Percentiles rank a stretch among this genome's conserved stretches.
Evolutionary conservation across 2,113 vertebrate species (phyloP).

Genomic region (Ia io): DNA sequence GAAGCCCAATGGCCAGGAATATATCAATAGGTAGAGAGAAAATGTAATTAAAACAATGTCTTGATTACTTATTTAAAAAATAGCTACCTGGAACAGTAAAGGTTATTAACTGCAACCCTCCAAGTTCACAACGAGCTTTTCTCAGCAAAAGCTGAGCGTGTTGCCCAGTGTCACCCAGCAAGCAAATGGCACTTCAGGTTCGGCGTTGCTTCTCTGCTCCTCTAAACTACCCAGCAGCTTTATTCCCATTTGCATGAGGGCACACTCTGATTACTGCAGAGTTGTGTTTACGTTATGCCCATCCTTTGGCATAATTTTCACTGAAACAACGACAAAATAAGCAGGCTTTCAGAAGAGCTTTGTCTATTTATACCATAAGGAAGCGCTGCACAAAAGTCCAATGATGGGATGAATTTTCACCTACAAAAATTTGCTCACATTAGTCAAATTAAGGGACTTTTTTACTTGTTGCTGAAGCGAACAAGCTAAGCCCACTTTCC

Average conservation of each 20-base stretch:
- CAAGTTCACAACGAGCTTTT: neutral
- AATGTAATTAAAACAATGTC: neutral
- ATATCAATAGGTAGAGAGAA: neutral
- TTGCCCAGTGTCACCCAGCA: neutral
- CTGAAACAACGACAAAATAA: neutral
- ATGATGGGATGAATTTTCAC: conserved; percentile 3
- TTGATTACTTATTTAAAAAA: neutral
- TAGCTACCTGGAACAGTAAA: neutral
- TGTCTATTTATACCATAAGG: neutral
- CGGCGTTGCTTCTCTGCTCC: neutral
- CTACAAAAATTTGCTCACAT: neutral
- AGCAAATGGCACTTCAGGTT: neutral
- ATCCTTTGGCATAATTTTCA: neutral
- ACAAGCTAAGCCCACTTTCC: neutral
- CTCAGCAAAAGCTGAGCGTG: neutral
- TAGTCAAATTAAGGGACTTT: neutral
- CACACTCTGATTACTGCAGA: neutral
- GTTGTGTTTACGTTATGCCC: neutral
- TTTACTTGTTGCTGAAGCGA: neutral
- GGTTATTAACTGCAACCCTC: neutral
- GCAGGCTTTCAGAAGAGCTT: conserved; percentile 13
- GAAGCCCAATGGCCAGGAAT: neutral
- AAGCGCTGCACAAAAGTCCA: neutral
- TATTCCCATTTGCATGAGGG: neutral
- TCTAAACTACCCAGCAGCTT: neutral